Conservation (phyloP, 2,888 invertebrate species). For the Melinaea marsaeus region DNA sequence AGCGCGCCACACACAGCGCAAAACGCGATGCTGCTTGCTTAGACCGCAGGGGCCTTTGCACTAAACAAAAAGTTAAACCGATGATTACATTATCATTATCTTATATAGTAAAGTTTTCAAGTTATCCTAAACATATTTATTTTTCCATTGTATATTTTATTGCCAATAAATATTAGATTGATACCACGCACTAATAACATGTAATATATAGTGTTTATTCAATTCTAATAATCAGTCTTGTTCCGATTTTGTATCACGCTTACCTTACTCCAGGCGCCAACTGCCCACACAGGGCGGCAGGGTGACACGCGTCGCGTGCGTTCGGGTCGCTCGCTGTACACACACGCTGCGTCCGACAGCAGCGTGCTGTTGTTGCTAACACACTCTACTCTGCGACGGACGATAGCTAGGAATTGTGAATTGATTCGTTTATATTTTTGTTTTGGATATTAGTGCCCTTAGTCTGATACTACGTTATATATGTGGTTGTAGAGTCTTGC, state of each 20-base stretch:
- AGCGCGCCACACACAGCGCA: slow-evolving; percentile 96
- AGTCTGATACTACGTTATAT: too few species aligned
- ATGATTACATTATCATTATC: neutral
- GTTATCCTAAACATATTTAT: too few species aligned
- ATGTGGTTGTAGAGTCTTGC: too few species aligned
- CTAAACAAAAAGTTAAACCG: slow-evolving; percentile 65
- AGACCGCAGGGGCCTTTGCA: slow-evolving; percentile 90
- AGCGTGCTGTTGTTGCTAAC: slow-evolving; percentile 66
- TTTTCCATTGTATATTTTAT: too few species aligned
- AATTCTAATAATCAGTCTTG: neutral
- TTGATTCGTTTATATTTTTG: too few species aligned
- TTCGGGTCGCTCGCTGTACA: slow-evolving; percentile 84
- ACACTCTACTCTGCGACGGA: slow-evolving; percentile 68
- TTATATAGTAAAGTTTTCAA: neutral
- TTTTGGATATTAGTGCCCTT: too few species aligned
- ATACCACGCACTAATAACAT: too few species aligned
- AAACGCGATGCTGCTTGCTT: slow-evolving; percentile 91
- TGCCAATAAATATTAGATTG: too few species aligned
- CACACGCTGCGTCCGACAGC: slow-evolving; percentile 77
- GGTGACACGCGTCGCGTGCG: slow-evolving; percentile 89
- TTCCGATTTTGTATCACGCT: neutral
- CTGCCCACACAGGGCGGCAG: slow-evolving; percentile 94
- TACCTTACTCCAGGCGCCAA: slow-evolving; percentile 96
- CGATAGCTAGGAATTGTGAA: slow-evolving; percentile 42
- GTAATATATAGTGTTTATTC: too few species aligned